A percentile compares a stretch with the other conserved stretches of the same genome.
phyloP scores from a whole-genome alignment of 2,797 vertebrate species.

The Diglossa cyanea region DNA sequence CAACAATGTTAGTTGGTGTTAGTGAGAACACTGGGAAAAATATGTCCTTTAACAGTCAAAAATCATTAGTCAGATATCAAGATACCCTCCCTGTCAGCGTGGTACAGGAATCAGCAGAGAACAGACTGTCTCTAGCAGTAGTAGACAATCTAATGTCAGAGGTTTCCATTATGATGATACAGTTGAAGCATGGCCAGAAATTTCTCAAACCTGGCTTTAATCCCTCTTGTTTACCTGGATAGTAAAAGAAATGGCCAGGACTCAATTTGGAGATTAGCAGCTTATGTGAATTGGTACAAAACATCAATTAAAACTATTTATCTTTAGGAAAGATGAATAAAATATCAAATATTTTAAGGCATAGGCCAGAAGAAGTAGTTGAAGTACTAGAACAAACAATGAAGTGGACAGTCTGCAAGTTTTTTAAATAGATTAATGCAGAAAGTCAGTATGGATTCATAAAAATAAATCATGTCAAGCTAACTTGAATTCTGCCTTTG shows the following conservation, averaged over 20 bases:
- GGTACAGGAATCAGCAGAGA: neutral
- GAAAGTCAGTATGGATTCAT: neutral
- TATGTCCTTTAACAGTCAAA: neutral
- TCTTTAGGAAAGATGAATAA: neutral
- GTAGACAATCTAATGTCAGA: neutral
- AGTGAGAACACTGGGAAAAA: neutral
- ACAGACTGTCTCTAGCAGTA: neutral
- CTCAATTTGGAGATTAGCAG: neutral
- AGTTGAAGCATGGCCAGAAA: neutral
- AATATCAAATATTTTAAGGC: neutral
- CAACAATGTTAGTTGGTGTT: neutral
- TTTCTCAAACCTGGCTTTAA: neutral
- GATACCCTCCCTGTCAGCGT: neutral
- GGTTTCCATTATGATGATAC: neutral
- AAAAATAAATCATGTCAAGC: constrained; percentile 50
- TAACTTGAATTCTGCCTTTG: constrained; percentile 57
- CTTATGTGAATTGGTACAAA: neutral
- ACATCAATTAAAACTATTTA: neutral
- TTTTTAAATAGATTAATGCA: neutral
- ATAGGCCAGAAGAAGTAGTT: neutral
- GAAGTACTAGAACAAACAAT: neutral
- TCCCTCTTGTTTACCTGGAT: neutral
- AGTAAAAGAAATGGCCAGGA: neutral
- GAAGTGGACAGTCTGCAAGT: neutral
- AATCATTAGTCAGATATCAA: neutral